Percentiles rank a stretch among this genome's conserved stretches.
These are phyloP conservation scores for Eubasilissa regina DNA, from an alignment of 1,140 invertebrate species.

Conservation along the genomic window DNA sequence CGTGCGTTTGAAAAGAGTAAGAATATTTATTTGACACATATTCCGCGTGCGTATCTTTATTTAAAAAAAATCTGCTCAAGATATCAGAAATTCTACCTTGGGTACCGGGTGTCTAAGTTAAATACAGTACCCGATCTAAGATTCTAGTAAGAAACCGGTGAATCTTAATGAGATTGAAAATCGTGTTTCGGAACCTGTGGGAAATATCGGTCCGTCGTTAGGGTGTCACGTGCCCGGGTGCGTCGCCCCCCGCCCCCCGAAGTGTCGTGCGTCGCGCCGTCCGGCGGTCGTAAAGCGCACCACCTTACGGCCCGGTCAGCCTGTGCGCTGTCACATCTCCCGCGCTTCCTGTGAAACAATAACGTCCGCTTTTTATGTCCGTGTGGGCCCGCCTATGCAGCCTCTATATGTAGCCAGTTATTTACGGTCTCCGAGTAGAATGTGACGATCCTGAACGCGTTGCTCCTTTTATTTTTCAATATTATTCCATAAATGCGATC, in stretches of 20 bases:
- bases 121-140: background rate
- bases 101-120: too few species aligned
- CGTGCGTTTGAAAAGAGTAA: too few species aligned
- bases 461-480: background rate
- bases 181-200: slow-evolving; percentile 10
- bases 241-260: background rate
- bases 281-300: slow-evolving; percentile 32
- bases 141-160: slow-evolving; percentile 14
- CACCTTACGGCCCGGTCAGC: slow-evolving; percentile 35
- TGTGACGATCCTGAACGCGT: background rate
- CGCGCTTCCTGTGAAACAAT: slow-evolving; percentile 22
- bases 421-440: background rate
- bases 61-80: too few species aligned
- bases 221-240: slow-evolving; percentile 13
- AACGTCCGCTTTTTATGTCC: slow-evolving; percentile 28
- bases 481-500: too few species aligned
- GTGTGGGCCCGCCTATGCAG: background rate
- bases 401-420: background rate
- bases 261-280: slow-evolving; percentile 16
- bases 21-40: too few species aligned
- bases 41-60: too few species aligned
- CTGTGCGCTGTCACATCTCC: slow-evolving; percentile 27
- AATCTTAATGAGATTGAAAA: slow-evolving; percentile 28
- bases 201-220: background rate
- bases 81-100: too few species aligned